Conservation (phyloP, 1,140 invertebrate genomes). For the Trypoxylus dichotomus region DNA sequence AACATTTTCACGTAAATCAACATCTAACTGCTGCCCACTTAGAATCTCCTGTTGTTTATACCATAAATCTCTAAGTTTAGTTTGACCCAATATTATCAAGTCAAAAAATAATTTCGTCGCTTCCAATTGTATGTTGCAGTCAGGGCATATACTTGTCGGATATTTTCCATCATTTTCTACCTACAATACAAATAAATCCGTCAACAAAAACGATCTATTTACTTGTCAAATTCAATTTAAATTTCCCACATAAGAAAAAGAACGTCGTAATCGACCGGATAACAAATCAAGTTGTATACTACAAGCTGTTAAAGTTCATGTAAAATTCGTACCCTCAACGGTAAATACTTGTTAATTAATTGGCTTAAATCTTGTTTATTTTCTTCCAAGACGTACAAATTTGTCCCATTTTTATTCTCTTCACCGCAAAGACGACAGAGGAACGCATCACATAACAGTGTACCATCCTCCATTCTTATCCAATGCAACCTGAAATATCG, state of each 20-base stretch:
- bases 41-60: constrained; percentile 52
- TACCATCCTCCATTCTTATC: constrained; percentile 37
- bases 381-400: constrained; percentile 61
- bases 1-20: constrained; percentile 45
- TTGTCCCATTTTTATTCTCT: constrained; percentile 68
- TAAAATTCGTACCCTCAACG: constrained; percentile 64
- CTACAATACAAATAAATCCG: constrained; percentile 49
- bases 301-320: constrained; percentile 45
- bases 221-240: constrained; percentile 33
- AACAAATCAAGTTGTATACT: constrained; percentile 65
- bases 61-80: constrained; percentile 58
- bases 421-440: constrained; percentile 73
- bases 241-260: constrained; percentile 40
- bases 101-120: constrained; percentile 72
- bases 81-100: constrained; percentile 68
- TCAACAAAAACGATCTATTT: neutral
- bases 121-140: constrained; percentile 73
- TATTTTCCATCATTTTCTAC: constrained; percentile 68
- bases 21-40: constrained; percentile 44
- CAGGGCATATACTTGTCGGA: constrained; percentile 71
- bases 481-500: neutral
- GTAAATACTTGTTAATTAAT: constrained; percentile 71
- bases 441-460: constrained; percentile 57
- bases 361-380: constrained; percentile 63
- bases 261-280: constrained; percentile 23